A percentile compares a stretch with the other conserved stretches of the same genome.
phyloP scores from a whole-genome alignment of 2,113 vertebrate genomes.

The Halcyon malimbica region DNA sequence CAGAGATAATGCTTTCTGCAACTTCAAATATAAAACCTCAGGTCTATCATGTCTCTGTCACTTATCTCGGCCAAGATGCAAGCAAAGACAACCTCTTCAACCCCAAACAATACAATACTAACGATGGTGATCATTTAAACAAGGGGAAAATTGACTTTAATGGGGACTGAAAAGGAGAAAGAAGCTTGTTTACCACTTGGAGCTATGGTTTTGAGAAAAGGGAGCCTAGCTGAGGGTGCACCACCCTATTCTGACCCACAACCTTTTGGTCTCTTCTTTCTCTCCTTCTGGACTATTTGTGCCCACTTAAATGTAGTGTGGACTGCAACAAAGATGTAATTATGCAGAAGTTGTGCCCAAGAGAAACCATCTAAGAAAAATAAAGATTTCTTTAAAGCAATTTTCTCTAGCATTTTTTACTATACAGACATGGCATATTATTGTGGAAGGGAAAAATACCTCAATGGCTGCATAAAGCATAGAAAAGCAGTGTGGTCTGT shows the following conservation, averaged over 20 bases:
- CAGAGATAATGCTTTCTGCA: neutral
- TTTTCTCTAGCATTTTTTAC: neutral
- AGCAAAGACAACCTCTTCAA: neutral
- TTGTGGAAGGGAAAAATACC: neutral
- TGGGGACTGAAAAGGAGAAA: neutral
- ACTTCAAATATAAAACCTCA: neutral
- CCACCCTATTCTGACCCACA: neutral
- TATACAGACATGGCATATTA: neutral
- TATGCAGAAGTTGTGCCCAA: neutral
- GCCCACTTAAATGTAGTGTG: neutral
- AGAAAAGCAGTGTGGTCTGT: neutral
- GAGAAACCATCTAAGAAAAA: neutral
- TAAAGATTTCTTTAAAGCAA: neutral
- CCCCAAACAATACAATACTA: neutral
- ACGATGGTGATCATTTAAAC: neutral
- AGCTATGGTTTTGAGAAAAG: neutral
- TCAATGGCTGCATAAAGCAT: neutral
- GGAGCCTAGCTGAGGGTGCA: neutral
- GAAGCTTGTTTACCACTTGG: neutral
- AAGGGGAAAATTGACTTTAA: neutral
- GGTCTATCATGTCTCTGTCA: neutral
- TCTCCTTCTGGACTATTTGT: rapidly evolving
- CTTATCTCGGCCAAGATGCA: neutral
- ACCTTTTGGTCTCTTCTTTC: neutral
- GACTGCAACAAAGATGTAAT: neutral